Evolutionary conservation across 1,140 invertebrate genomes (phyloP).

Genomic region (Hestina assimilis): DNA sequence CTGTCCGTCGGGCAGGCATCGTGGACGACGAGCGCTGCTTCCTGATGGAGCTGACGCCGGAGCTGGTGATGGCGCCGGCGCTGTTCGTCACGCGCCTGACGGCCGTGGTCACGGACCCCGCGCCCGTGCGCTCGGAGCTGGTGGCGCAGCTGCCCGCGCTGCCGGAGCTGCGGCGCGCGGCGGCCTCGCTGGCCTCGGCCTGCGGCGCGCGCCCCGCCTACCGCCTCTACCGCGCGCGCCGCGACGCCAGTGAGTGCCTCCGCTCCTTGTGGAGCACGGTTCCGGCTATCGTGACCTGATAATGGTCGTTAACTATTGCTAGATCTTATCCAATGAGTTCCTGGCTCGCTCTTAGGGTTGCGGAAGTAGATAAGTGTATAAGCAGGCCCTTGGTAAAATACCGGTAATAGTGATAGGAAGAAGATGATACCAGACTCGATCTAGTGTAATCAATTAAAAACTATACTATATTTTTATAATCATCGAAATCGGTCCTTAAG

Average conservation of each 20-base stretch:
- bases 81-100: conserved; percentile 87
- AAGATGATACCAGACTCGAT: too few relatives aligned
- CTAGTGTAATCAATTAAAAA: too few relatives aligned
- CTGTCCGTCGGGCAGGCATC: conserved; percentile 77
- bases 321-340: too few relatives aligned
- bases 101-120: conserved; percentile 90
- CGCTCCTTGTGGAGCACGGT: neutral
- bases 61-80: conserved; percentile 86
- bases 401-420: too few relatives aligned
- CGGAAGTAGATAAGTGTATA: too few relatives aligned
- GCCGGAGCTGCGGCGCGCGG: conserved; percentile 80
- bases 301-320: too few relatives aligned
- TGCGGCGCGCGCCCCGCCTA: conserved; percentile 87
- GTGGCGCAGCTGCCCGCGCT: conserved; percentile 86
- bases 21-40: conserved; percentile 92
- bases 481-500: too few relatives aligned
- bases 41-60: conserved; percentile 91
- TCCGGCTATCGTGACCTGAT: too few relatives aligned
- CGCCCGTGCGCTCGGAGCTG: conserved; percentile 85
- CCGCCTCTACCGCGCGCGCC: conserved; percentile 80
- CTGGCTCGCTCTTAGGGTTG: too few relatives aligned
- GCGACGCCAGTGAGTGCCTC: conserved; percentile 48
- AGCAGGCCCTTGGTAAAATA: too few relatives aligned
- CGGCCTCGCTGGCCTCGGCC: conserved; percentile 85
- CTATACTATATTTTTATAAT: too few relatives aligned